phyloP scores from a whole-genome alignment of 2,888 invertebrate genomes.

The Lapara coniferarum region DNA sequence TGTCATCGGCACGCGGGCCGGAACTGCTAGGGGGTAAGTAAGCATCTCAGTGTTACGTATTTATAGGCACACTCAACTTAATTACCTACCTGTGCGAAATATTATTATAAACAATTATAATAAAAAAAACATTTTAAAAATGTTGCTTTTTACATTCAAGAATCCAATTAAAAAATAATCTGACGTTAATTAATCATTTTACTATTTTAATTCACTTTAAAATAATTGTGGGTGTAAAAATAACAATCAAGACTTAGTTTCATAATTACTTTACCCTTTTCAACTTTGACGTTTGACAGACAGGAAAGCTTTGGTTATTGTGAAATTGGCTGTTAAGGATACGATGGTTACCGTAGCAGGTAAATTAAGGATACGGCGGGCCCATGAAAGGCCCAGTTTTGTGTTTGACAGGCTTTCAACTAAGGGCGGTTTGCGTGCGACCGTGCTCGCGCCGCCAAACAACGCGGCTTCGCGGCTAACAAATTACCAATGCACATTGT shows the following conservation, averaged over 20 bases:
- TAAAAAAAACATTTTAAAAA: too few relatives aligned
- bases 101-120: too few relatives aligned
- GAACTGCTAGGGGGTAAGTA: too few relatives aligned
- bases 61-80: too few relatives aligned
- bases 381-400: conserved; percentile 37
- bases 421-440: conserved; percentile 7
- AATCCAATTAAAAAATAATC: too few relatives aligned
- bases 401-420: conserved; percentile 40
- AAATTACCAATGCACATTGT: conserved; percentile 26
- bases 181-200: too few relatives aligned
- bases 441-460: not conserved
- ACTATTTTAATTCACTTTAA: too few relatives aligned
- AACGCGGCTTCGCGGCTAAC: not conserved
- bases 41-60: too few relatives aligned
- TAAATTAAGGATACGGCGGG: conserved; percentile 31
- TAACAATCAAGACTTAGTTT: not conserved
- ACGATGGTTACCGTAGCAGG: conserved; percentile 27
- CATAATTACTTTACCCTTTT: conserved; percentile 7
- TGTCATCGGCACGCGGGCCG: too few relatives aligned
- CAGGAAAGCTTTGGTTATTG: not conserved
- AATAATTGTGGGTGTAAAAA: not conserved
- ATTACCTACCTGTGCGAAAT: too few relatives aligned
- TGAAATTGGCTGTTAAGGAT: conserved; percentile 18
- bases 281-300: conserved; percentile 1
- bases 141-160: too few relatives aligned